These are phyloP conservation scores for Prionailurus viverrinus DNA, from an alignment of 2,113 vertebrate genomes.

Conservation along the genomic window DNA sequence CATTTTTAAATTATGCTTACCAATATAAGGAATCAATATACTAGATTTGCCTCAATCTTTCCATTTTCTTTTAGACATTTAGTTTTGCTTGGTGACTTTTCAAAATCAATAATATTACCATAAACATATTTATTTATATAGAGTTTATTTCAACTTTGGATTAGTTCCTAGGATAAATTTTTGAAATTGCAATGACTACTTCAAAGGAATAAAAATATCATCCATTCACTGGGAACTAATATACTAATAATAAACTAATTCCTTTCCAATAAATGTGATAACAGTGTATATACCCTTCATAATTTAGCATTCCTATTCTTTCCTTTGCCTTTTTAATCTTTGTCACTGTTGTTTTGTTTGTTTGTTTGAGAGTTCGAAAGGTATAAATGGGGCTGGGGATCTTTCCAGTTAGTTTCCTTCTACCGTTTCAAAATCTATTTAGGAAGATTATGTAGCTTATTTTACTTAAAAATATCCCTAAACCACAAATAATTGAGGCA, in stretches of 20 bases:
- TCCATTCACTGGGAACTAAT: not conserved
- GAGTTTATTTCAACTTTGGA: not conserved
- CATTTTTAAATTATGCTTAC: not conserved
- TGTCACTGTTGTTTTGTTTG: not conserved
- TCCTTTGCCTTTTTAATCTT: not conserved
- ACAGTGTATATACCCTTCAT: not conserved
- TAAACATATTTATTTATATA: conserved; percentile 1
- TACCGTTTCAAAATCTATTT: not conserved
- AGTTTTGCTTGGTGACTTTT: not conserved
- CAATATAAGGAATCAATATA: not conserved
- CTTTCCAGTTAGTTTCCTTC: not conserved
- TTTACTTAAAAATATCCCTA: not conserved
- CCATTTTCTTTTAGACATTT: not conserved
- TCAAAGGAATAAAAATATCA: conserved; percentile 13
- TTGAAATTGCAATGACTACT: not conserved
- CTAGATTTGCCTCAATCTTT: not conserved
- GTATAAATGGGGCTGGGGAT: not conserved
- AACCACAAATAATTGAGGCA: not conserved
- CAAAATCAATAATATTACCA: not conserved
- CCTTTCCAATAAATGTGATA: not conserved
- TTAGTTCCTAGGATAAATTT: not conserved
- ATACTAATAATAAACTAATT: not conserved
- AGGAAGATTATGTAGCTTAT: not conserved
- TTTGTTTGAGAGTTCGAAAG: not conserved
- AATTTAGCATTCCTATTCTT: not conserved